Evolutionary conservation across 2,888 invertebrate species (phyloP).

Genomic region (Allolobophora icterica): DNA sequence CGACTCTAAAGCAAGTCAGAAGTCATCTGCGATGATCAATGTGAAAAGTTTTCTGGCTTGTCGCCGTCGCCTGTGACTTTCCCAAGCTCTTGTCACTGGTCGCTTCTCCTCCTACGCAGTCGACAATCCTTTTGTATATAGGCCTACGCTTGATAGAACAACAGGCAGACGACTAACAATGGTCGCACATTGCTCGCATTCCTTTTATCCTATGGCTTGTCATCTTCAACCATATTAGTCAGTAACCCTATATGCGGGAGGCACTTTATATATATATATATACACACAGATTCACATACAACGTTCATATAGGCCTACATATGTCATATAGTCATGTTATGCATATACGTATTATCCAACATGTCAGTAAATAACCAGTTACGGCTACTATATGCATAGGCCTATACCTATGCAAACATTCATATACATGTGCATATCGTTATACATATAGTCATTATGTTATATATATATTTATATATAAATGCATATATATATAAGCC

Average conservation of each 20-base stretch:
- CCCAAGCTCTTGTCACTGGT: not conserved
- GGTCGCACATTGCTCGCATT: not conserved
- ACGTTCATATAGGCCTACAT: not conserved
- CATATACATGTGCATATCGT: not conserved
- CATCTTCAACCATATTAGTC: conserved; percentile 1
- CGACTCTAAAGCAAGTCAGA: not conserved
- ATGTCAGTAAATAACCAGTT: too few species aligned
- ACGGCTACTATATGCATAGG: too few species aligned
- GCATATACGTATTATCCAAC: not conserved
- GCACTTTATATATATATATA: too few species aligned
- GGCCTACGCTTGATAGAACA: conserved; percentile 3
- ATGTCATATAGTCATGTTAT: not conserved
- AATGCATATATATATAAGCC: not conserved
- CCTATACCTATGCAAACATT: too few species aligned
- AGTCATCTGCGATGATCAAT: not conserved
- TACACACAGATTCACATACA: too few species aligned
- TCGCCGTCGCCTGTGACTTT: not conserved
- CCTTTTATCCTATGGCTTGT: not conserved
- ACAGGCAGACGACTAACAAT: not conserved
- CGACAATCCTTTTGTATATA: not conserved
- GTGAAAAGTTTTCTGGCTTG: too few species aligned
- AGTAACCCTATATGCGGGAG: not conserved
- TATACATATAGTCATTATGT: not conserved
- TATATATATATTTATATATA: not conserved
- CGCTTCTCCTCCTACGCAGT: not conserved